Percentiles rank a stretch among this genome's conserved stretches.
Evolutionary conservation across 2,888 invertebrate species (phyloP).

Genomic region (Xylota segnis): DNA sequence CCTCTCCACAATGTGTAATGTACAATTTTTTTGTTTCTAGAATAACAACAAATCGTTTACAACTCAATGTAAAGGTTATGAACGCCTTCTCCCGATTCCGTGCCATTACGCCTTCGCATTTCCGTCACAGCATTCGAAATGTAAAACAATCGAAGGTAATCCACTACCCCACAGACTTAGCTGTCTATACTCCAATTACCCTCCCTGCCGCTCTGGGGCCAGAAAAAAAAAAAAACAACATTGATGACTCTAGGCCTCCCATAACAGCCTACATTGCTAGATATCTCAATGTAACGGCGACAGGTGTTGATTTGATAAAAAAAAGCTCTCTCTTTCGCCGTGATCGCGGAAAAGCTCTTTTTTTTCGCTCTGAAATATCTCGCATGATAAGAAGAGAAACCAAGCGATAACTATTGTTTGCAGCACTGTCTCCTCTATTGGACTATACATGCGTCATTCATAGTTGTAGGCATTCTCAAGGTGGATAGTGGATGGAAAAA

Average conservation of each 20-base stretch:
- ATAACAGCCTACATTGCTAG: slow-evolving; percentile 26
- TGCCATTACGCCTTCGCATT: slow-evolving; percentile 27
- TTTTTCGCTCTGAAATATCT: slow-evolving; percentile 13
- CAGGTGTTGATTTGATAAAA: slow-evolving; percentile 34
- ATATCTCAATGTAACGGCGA: slow-evolving; percentile 1
- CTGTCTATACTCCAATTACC: slow-evolving; percentile 31
- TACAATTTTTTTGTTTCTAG: no score
- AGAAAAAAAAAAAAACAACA: no score
- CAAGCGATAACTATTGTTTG: slow-evolving; percentile 42
- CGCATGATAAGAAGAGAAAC: slow-evolving; percentile 46
- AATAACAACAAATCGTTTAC: background rate
- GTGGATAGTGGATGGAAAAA: background rate
- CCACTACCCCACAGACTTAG: slow-evolving; percentile 15
- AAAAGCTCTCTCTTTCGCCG: background rate
- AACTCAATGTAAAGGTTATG: slow-evolving; percentile 29
- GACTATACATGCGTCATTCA: slow-evolving; percentile 53
- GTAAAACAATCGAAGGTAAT: slow-evolving; percentile 44
- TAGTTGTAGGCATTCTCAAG: slow-evolving; percentile 14
- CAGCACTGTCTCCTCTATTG: slow-evolving; percentile 14
- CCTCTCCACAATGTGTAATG: no score
- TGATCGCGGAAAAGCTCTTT: slow-evolving; percentile 21
- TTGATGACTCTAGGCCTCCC: background rate
- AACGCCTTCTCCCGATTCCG: slow-evolving; percentile 24
- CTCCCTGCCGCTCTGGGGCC: background rate
- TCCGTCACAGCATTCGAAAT: slow-evolving; percentile 21